Percentiles rank a stretch among this genome's conserved stretches.
Conservation (phyloP, 1,140 invertebrate species). For the Atta cephalotes region DNA sequence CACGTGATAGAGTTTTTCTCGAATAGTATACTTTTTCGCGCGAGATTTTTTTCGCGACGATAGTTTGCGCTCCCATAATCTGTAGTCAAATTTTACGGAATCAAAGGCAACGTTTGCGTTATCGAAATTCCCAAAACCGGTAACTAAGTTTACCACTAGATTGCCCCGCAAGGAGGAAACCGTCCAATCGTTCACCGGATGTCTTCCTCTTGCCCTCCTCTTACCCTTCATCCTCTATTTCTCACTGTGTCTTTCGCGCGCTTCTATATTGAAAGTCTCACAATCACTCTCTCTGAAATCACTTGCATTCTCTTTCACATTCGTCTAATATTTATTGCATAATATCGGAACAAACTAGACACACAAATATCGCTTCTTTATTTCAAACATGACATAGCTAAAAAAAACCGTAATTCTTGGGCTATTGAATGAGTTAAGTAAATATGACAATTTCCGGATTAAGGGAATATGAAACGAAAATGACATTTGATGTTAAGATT, state of each 20-base stretch:
- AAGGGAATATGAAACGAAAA: no score
- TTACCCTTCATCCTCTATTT: slow-evolving; percentile 66
- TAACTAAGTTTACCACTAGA: slow-evolving; percentile 86
- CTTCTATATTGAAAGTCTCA: slow-evolving; percentile 59
- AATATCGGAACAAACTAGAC: neutral
- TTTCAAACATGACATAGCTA: no score
- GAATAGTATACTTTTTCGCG: neutral
- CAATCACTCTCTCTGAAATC: slow-evolving; percentile 53
- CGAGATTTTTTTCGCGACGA: neutral
- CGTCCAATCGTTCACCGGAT: slow-evolving; percentile 85
- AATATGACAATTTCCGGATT: no score
- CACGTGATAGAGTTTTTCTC: no score
- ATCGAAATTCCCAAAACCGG: slow-evolving; percentile 83
- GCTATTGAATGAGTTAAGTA: no score
- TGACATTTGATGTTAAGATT: no score
- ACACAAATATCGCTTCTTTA: no score
- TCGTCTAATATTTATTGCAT: neutral
- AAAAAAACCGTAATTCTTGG: no score
- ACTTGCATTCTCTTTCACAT: slow-evolving; percentile 37
- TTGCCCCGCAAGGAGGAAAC: slow-evolving; percentile 85
- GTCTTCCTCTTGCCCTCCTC: slow-evolving; percentile 76
- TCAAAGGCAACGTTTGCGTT: slow-evolving; percentile 74
- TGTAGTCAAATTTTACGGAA: slow-evolving; percentile 58
- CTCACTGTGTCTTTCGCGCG: slow-evolving; percentile 68
- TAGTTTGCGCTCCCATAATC: neutral